A percentile compares a stretch with the other conserved stretches of the same genome.
Conservation (phyloP, 2,113 vertebrate genomes). For the Struthidea cinerea region DNA sequence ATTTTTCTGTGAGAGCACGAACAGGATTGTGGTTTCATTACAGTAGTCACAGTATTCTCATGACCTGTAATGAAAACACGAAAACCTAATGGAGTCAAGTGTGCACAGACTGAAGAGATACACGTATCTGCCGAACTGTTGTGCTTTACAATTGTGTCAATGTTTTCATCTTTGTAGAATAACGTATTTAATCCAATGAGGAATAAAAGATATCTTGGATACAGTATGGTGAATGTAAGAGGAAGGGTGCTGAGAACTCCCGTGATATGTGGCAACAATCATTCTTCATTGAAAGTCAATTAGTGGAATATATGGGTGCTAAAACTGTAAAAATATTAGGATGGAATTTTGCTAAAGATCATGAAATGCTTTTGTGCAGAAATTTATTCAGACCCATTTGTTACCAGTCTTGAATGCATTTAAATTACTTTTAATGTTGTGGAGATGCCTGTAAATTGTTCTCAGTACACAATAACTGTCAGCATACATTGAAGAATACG, state of each 20-base stretch:
- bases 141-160: neutral
- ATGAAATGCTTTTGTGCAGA: neutral
- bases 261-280: neutral
- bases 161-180: constrained; percentile 19
- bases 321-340: constrained; percentile 32
- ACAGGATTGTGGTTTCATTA: constrained; percentile 65
- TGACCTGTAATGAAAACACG: constrained; percentile 60
- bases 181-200: constrained; percentile 12
- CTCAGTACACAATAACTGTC: constrained; percentile 19
- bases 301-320: neutral
- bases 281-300: constrained; percentile 31
- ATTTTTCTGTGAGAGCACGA: constrained; percentile 48
- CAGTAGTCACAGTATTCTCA: constrained; percentile 62
- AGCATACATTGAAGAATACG: neutral
- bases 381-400: constrained; percentile 27
- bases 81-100: constrained; percentile 59
- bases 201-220: neutral
- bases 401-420: constrained; percentile 50
- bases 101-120: neutral
- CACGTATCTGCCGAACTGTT: neutral
- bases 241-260: neutral
- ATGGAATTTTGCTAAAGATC: constrained; percentile 30
- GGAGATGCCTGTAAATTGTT: constrained; percentile 49
- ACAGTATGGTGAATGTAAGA: neutral
- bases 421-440: constrained; percentile 59